Evolutionary conservation across 2,797 vertebrate genomes (phyloP).

Genomic region (Neopelma chrysocephalum): DNA sequence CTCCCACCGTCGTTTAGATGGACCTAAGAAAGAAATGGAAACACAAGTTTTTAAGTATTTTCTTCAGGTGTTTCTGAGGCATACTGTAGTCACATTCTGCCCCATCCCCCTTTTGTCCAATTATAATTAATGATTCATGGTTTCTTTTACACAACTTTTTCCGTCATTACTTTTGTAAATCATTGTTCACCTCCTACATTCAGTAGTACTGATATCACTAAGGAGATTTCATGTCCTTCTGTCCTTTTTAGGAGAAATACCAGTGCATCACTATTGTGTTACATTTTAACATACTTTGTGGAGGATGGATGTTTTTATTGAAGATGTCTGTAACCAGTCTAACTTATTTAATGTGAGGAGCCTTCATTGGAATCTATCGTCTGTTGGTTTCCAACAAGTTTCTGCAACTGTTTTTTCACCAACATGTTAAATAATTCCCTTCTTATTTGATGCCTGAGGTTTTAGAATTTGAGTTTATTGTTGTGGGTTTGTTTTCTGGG

Average conservation of each 20-base stretch:
- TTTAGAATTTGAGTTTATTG: slow-evolving; percentile 13
- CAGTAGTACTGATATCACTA: slow-evolving; percentile 63
- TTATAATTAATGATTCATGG: slow-evolving; percentile 44
- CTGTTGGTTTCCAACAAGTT: slow-evolving; percentile 50
- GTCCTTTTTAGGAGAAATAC: slow-evolving; percentile 69
- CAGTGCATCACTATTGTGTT: slow-evolving; percentile 66
- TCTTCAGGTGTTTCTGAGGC: slow-evolving; percentile 15
- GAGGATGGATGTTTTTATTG: slow-evolving; percentile 50
- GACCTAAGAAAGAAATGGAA: slow-evolving; percentile 23
- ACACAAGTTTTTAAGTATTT: background rate
- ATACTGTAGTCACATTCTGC: slow-evolving; percentile 31
- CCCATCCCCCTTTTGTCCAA: slow-evolving; percentile 21
- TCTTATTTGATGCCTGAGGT: background rate
- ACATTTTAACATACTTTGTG: slow-evolving; percentile 65
- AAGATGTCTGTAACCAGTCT: slow-evolving; percentile 62
- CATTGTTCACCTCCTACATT: slow-evolving; percentile 66
- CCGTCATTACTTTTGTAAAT: slow-evolving; percentile 30
- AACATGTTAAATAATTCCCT: slow-evolving; percentile 5
- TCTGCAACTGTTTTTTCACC: slow-evolving; percentile 51
- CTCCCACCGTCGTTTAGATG: background rate
- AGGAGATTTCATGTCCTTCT: slow-evolving; percentile 67
- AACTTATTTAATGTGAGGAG: slow-evolving; percentile 66
- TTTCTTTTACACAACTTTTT: slow-evolving; percentile 43
- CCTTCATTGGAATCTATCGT: slow-evolving; percentile 36
- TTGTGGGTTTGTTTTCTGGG: background rate